Evolutionary conservation across 2,113 vertebrate species (phyloP), one percentile per base, ranked within the genome.

Genomic region (Gavialis gangeticus): DNA sequence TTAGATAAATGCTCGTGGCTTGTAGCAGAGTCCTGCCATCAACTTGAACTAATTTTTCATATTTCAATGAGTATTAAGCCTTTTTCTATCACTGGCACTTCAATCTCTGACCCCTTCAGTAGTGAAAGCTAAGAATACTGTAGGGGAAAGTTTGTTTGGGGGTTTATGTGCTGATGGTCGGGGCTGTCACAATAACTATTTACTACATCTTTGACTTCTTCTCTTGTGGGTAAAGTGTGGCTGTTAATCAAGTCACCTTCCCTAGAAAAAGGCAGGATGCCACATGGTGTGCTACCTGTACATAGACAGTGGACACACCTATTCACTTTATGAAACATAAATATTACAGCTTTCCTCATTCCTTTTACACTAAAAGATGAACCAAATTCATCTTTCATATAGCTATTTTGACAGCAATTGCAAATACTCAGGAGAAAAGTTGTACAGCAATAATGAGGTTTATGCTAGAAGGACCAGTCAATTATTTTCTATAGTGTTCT

Each of bases 41-140:
- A 14, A 28, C 60, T 79, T 91, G 56, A 22, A 85, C 54, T 64
- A 84, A 46, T 56, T 4, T 7, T 4, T 58, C 18, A 24, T 78
- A n/a, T 0, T 12, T 2, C 27, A 5, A 8, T 9, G 10, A 12
- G 19, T 0, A 0, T 75, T 91, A 66, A 12, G 28, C 4, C 57
- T 10, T 46, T 69, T 63, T 24, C 4, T 34, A 3, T 60, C 11
- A 34, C 4, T 71, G 30, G 67, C 67, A 34, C 19, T 13, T 7
- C 19, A 37, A 12, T 37, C 19, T 71, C 19, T 62, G 22, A 62
- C 60, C 22, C 3, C 17, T 24, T 22, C 37, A 37, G 8, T 37
- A 37, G 37, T 37, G 37, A 37, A 37, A 37, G 37, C 37, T 37
- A 37, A 37, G 37, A 6, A 37, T 37, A 13, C 54, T 21, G 17